These are phyloP conservation scores for Dicranocentrus wangi DNA, from an alignment of 2,888 invertebrate species.

Conservation along the genomic window DNA sequence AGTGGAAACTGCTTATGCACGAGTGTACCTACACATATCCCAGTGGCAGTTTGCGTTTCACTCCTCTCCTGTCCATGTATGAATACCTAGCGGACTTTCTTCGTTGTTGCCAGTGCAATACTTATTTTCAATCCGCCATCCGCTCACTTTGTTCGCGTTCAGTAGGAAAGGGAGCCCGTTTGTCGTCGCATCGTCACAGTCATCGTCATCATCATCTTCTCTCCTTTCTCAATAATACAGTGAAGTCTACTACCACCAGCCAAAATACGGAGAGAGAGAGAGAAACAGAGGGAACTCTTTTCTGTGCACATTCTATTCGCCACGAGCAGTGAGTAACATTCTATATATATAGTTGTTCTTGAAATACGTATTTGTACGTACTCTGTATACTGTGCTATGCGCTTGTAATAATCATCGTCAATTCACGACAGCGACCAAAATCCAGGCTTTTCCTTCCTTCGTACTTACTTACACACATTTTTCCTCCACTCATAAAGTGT, in stretches of 20 bases:
- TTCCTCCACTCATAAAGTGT: slow-evolving; percentile 11
- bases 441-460: slow-evolving; percentile 11
- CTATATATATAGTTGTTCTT: background rate
- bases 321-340: background rate
- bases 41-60: slow-evolving; percentile 14
- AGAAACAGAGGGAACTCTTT: background rate
- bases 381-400: background rate
- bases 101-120: background rate
- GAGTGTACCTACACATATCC: background rate
- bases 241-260: background rate
- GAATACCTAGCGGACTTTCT: slow-evolving; percentile 25
- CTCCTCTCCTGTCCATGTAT: slow-evolving; percentile 11
- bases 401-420: slow-evolving; percentile 4
- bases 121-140: background rate
- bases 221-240: background rate
- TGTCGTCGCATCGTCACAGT: background rate
- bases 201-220: background rate
- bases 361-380: slow-evolving; percentile 1
- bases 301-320: background rate
- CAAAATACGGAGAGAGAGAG: background rate
- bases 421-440: slow-evolving; percentile 14
- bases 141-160: background rate
- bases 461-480: slow-evolving; percentile 26
- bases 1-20: slow-evolving; percentile 24
- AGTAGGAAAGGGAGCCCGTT: background rate